Evolutionary conservation across 1,140 invertebrate species (phyloP), one percentile per base, ranked within the genome.

Genomic region (Drusus annulatus): DNA sequence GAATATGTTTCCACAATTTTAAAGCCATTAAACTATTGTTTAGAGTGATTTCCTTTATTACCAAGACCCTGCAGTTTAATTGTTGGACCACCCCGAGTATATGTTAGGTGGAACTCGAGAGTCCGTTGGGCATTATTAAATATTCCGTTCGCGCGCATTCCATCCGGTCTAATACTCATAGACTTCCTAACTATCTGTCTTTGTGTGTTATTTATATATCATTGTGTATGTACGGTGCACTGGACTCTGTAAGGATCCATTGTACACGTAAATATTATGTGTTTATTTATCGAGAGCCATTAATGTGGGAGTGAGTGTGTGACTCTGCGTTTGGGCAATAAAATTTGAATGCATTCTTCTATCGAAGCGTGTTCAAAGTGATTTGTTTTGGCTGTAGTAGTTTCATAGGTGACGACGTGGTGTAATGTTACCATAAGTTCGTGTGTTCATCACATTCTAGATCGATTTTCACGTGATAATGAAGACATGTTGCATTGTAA

Each of bases 111-210:
- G 19, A 23, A 28, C 1, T 2, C 8, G 36, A 45, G 8, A 45
- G 36, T 45, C 36, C 3, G 51, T 75, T 58, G 17, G 28, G 36
- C 25, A 58, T n/a, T 45, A 25, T 6, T 58, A 52, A 58, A 75
- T 75, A 75, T 75, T 75, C 71, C 54, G 51, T 16, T 28, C 71
- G 16, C 71, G 31, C 71, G 28, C 71, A 75, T 75, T 36, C 71
- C 71, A 75, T 36, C 71, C 71, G 71, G 23, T 13, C 16, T 56
- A 58, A 17, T 56, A 25, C 51, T 17, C n/a, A n/a, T 19, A 31
- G 71, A 58, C 71, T 74, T 74, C 71, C 71, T 74, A 56, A 75
- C 71, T 56, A 17, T 71, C 25, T 6, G 50, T 51, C 68, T 51
- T 65, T 10, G 36, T n/a, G 62, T 63, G 23, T 28, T 17, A 21